Conservation (phyloP, 1,140 invertebrate species). For the Hypothenemus hampei region DNA sequence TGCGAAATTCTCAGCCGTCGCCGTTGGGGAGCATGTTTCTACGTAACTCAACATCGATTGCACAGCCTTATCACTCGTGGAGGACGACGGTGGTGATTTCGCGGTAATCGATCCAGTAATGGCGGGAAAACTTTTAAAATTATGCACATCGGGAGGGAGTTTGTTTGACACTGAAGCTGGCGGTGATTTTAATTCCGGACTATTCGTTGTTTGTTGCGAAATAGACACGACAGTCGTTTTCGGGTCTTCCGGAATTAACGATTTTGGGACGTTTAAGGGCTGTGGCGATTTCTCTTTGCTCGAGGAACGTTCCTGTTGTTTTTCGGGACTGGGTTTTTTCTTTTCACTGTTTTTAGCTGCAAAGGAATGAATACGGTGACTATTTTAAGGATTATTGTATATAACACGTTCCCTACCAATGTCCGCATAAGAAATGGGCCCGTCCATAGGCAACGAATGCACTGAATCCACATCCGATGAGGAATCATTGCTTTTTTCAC, state of each 20-base stretch:
- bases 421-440: constrained; percentile 67
- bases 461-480: constrained; percentile 67
- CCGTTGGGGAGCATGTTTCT: constrained; percentile 4
- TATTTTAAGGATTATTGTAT: too few species aligned
- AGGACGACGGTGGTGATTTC: background rate
- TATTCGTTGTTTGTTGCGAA: background rate
- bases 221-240: background rate
- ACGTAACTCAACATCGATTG: constrained; percentile 22
- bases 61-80: constrained; percentile 21
- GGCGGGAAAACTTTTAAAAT: constrained; percentile 34
- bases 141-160: constrained; percentile 32
- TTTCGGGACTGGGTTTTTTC: constrained; percentile 21
- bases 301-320: constrained; percentile 8
- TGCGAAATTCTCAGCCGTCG: too few species aligned
- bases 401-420: too few species aligned
- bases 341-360: constrained; percentile 26
- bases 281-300: constrained; percentile 23
- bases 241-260: background rate
- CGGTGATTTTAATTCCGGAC: background rate
- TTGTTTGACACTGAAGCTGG: background rate
- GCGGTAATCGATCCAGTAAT: constrained; percentile 20
- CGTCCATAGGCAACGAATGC: constrained; percentile 62
- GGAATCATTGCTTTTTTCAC: constrained; percentile 69
- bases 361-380: constrained; percentile 3
- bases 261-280: constrained; percentile 1